phyloP scores from a whole-genome alignment of 2,888 invertebrate genomes.

The Buathra laborator region DNA sequence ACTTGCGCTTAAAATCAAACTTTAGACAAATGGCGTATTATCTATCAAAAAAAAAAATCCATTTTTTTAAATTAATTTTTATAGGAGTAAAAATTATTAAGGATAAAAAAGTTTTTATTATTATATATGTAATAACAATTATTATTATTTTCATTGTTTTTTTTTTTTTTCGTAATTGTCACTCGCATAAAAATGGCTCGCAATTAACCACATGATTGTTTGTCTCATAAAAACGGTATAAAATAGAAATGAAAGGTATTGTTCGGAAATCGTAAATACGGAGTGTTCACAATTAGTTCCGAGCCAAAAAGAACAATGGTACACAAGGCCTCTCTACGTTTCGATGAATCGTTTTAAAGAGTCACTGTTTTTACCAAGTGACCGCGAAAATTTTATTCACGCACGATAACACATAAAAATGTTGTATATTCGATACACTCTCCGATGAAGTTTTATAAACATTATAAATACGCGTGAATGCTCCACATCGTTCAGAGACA shows the following conservation, averaged over 20 bases:
- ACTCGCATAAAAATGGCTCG: no score
- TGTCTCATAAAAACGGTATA: neutral
- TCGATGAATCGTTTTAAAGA: neutral
- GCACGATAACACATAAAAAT: neutral
- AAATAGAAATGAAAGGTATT: neutral
- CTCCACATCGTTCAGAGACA: slow-evolving; percentile 74
- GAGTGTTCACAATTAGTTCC: neutral
- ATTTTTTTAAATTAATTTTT: no score
- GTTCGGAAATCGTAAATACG: neutral
- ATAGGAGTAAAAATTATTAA: no score
- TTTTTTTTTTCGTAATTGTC: no score
- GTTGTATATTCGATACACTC: neutral
- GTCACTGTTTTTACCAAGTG: neutral
- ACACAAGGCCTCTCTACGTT: neutral
- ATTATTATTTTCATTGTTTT: no score
- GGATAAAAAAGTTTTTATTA: no score
- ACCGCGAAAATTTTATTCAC: neutral
- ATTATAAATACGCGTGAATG: slow-evolving; percentile 29
- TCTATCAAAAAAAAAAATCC: no score
- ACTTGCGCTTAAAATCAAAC: neutral
- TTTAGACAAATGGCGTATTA: no score
- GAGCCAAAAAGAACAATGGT: neutral
- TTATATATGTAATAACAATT: no score
- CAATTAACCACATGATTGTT: neutral
- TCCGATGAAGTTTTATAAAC: neutral